These are phyloP conservation scores for Quadroppia sp. DNA, from an alignment of 2,888 invertebrate species.

Conservation along the genomic window DNA sequence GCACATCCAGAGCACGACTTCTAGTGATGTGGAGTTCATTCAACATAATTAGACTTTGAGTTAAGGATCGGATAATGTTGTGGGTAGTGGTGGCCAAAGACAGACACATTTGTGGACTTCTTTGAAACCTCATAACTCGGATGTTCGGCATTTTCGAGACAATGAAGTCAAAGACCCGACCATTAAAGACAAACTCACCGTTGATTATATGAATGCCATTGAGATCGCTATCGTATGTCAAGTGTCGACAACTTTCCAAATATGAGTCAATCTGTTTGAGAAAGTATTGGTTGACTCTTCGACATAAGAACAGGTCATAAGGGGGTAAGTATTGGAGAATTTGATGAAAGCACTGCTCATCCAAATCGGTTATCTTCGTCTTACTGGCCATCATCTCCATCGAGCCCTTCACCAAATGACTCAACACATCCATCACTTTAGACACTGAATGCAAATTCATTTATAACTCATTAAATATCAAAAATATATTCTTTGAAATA, in stretches of 20 bases:
- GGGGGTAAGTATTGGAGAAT: constrained; percentile 29
- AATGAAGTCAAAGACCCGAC: constrained; percentile 22
- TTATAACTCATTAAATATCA: background rate
- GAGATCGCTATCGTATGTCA: constrained; percentile 18
- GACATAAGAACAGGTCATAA: constrained; percentile 19
- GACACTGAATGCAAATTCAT: constrained; percentile 15
- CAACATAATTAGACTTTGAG: constrained; percentile 20
- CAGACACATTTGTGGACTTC: constrained; percentile 7
- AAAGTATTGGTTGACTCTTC: constrained; percentile 32
- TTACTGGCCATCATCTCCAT: background rate
- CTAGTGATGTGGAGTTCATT: constrained; percentile 34
- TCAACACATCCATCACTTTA: constrained; percentile 8
- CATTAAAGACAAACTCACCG: constrained; percentile 37
- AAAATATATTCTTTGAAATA: too few relatives aligned
- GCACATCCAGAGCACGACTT: constrained; percentile 7
- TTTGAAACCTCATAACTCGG: constrained; percentile 27
- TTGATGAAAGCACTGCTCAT: constrained; percentile 32
- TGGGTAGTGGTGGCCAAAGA: constrained; percentile 32
- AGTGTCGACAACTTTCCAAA: constrained; percentile 5
- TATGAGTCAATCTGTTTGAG: background rate
- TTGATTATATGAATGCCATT: constrained; percentile 36
- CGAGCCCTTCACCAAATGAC: constrained; percentile 23
- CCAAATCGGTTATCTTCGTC: constrained; percentile 24
- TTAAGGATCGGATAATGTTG: constrained; percentile 25
- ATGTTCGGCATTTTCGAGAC: constrained; percentile 33